Evolutionary conservation across 2,888 invertebrate genomes (phyloP).

Genomic region (Aspidiotus rigidus): DNA sequence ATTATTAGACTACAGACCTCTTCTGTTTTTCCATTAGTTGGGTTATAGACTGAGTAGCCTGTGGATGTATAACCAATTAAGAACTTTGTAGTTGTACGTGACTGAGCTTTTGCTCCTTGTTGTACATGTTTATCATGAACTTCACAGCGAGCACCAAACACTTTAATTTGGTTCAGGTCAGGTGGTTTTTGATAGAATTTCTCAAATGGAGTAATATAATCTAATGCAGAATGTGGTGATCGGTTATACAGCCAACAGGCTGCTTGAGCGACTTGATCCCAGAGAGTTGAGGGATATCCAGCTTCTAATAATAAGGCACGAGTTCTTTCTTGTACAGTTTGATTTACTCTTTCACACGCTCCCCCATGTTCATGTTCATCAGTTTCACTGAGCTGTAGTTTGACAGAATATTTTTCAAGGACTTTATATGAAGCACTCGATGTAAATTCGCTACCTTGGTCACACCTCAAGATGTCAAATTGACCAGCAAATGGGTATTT

Average conservation of each 20-base stretch:
- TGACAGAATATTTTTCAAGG: not conserved
- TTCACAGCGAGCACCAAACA: not conserved
- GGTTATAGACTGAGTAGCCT: not conserved
- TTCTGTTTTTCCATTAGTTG: not conserved
- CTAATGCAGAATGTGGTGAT: not conserved
- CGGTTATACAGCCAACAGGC: not conserved
- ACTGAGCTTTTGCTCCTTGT: not conserved
- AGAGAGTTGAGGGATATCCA: not conserved
- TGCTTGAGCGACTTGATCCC: not conserved
- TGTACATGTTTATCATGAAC: not conserved
- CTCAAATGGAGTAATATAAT: not conserved
- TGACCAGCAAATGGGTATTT: not conserved
- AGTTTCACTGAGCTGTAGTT: not conserved
- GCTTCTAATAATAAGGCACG: slow-evolving; percentile 1
- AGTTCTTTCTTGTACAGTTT: slow-evolving; percentile 1
- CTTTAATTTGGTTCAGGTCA: not conserved
- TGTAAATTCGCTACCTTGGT: not conserved
- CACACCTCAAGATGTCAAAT: not conserved
- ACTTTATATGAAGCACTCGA: not conserved
- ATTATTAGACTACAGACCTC: not conserved
- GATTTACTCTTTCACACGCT: not conserved
- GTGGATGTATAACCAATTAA: not conserved
- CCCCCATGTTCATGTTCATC: not conserved
- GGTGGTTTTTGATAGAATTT: not conserved
- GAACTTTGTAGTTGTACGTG: not conserved